Percentiles rank a stretch among this genome's conserved stretches.
Conservation (phyloP, 2,113 vertebrate genomes). For the Mormyrus iriodes region DNA sequence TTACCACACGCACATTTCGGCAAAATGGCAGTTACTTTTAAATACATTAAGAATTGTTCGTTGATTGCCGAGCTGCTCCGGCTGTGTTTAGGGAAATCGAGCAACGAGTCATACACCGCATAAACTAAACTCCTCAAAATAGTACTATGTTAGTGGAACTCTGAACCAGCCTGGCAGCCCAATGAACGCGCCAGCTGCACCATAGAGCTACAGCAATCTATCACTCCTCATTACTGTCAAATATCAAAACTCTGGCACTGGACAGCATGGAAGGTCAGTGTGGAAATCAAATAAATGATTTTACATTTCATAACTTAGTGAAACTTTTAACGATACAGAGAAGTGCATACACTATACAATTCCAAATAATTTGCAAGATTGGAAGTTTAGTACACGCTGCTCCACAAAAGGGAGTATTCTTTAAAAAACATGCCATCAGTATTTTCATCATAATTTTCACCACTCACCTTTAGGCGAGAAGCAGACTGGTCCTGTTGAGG, state of each 20-base stretch:
- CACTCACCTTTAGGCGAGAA: conserved; percentile 95
- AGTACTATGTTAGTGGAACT: conserved; percentile 68
- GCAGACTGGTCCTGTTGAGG: conserved; percentile 72
- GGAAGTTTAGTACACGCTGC: conserved; percentile 6
- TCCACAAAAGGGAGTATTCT: not conserved
- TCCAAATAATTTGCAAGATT: not conserved
- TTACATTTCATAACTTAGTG: conserved; percentile 70
- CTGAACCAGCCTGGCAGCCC: conserved; percentile 50
- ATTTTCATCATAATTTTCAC: conserved; percentile 80
- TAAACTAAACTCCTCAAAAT: conserved; percentile 60
- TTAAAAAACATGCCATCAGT: conserved; percentile 46
- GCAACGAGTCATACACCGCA: conserved; percentile 38
- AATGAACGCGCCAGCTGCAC: conserved; percentile 84
- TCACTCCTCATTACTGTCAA: conserved; percentile 99
- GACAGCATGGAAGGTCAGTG: conserved; percentile 78
- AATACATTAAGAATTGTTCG: not conserved
- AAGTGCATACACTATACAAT: conserved; percentile 1
- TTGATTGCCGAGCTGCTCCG: not conserved
- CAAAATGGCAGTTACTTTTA: conserved; percentile 55
- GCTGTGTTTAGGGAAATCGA: conserved; percentile 42
- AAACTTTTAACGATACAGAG: conserved; percentile 52
- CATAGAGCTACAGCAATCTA: conserved; percentile 87
- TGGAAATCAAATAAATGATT: conserved; percentile 84
- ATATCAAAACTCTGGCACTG: conserved; percentile 85
- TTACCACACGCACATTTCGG: conserved; percentile 31